Percentiles rank a stretch among this genome's conserved stretches.
These are phyloP conservation scores for Alethe castanea DNA, from an alignment of 2,113 vertebrate species.

Conservation along the genomic window DNA sequence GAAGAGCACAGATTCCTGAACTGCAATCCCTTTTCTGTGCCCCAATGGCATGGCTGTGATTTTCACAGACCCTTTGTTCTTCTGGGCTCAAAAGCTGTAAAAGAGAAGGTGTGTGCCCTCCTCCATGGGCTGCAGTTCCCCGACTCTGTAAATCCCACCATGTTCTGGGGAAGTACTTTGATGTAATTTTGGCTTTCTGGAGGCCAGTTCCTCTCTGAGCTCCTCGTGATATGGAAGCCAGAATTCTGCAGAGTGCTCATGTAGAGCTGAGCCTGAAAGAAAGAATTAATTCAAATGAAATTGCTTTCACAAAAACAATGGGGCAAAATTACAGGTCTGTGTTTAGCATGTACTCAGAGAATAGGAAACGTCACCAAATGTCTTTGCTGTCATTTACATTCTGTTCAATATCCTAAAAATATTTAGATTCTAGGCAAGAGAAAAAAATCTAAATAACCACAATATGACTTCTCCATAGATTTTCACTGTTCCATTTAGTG, in stretches of 20 bases:
- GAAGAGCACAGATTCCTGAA: neutral
- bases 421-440: neutral
- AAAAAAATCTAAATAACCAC: neutral
- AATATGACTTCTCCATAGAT: neutral
- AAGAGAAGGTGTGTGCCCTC: neutral
- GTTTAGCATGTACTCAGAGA: neutral
- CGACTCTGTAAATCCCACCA: neutral
- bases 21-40: neutral
- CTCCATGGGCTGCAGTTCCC: neutral
- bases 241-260: neutral
- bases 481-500: neutral
- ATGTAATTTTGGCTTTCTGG: neutral
- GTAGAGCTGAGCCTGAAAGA: neutral
- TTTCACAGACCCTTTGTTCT: neutral
- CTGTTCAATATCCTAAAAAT: neutral
- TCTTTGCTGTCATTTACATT: neutral
- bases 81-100: neutral
- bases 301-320: neutral
- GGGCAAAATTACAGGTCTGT: neutral
- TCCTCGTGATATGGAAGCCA: neutral
- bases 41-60: neutral
- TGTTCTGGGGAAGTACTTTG: neutral
- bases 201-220: neutral
- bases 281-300: neutral
- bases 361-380: neutral